Evolutionary conservation across 64 coral and sea anemone species (phyloP).

Genomic region (Montipora capricornis): DNA sequence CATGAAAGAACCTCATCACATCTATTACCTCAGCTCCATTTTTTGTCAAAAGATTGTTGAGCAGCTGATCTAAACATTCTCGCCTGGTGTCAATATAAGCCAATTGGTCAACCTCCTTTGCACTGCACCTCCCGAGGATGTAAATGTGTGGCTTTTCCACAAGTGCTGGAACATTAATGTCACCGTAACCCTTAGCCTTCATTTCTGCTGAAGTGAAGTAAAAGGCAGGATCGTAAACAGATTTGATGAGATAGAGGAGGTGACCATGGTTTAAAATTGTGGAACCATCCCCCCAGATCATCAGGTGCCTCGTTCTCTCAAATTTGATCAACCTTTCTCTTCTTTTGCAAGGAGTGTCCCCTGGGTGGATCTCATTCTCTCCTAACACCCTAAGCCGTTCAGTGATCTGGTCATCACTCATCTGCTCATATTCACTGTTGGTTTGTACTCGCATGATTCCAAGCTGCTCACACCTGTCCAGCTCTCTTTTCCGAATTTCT

Average conservation of each 20-base stretch:
- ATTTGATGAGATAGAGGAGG: slow-evolving; percentile 57
- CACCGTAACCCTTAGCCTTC: slow-evolving; percentile 21
- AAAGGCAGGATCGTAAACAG: slow-evolving; percentile 69
- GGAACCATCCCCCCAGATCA: slow-evolving; percentile 67
- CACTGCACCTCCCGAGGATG: slow-evolving; percentile 43
- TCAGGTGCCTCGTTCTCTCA: slow-evolving; percentile 64
- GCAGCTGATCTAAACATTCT: slow-evolving; percentile 43
- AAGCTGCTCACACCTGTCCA: slow-evolving; percentile 26
- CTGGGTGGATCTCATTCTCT: not conserved
- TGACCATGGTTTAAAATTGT: slow-evolving; percentile 63
- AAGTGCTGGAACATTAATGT: slow-evolving; percentile 56
- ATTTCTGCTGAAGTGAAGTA: slow-evolving; percentile 60
- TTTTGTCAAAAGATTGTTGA: not conserved
- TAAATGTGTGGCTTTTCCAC: slow-evolving; percentile 47
- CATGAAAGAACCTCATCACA: slow-evolving; percentile 51
- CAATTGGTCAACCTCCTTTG: slow-evolving; percentile 56
- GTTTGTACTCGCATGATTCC: slow-evolving; percentile 65
- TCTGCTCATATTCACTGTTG: slow-evolving; percentile 35
- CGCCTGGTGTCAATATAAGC: slow-evolving; percentile 31
- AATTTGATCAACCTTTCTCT: slow-evolving; percentile 14
- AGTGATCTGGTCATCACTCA: slow-evolving; percentile 40
- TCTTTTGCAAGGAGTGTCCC: not conserved
- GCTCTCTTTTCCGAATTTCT: slow-evolving; percentile 27
- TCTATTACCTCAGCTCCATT: slow-evolving; percentile 29
- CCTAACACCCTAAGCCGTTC: slow-evolving; percentile 20